These are phyloP conservation scores for Sternotherus odoratus DNA, from an alignment of 2,797 vertebrate species.

Conservation along the genomic window DNA sequence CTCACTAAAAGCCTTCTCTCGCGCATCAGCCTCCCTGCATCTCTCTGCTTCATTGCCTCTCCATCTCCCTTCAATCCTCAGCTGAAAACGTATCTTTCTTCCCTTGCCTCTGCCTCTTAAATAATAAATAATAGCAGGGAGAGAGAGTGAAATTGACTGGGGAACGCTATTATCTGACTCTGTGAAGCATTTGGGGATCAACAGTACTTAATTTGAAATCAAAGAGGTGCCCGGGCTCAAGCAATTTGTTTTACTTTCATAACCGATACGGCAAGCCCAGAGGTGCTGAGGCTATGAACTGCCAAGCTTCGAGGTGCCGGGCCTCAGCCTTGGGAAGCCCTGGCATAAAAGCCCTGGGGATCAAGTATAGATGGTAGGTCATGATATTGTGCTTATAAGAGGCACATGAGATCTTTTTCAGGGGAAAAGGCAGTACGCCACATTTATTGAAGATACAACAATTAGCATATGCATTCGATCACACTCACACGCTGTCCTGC, in stretches of 20 bases:
- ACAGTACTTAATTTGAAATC: background rate
- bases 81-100: conserved; percentile 48
- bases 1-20: background rate
- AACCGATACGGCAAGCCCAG: background rate
- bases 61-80: conserved; percentile 15
- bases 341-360: background rate
- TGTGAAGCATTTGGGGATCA: conserved; percentile 8
- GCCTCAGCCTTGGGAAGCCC: background rate
- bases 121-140: conserved; percentile 63
- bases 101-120: conserved; percentile 51
- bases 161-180: conserved; percentile 43
- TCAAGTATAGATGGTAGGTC: background rate
- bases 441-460: no score
- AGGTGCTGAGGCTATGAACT: background rate
- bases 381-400: no score
- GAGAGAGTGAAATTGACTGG: conserved; percentile 21
- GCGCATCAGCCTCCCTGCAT: background rate
- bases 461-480: no score
- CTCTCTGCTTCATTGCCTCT: conserved; percentile 18
- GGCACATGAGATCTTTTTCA: no score
- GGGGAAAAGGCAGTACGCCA: no score
- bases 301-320: no score
- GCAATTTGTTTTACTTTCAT: background rate
- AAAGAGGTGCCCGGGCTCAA: background rate
- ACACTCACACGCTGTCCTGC: no score